phyloP scores from a whole-genome alignment of 1,140 invertebrate genomes.

The Agrypnia vestita region DNA sequence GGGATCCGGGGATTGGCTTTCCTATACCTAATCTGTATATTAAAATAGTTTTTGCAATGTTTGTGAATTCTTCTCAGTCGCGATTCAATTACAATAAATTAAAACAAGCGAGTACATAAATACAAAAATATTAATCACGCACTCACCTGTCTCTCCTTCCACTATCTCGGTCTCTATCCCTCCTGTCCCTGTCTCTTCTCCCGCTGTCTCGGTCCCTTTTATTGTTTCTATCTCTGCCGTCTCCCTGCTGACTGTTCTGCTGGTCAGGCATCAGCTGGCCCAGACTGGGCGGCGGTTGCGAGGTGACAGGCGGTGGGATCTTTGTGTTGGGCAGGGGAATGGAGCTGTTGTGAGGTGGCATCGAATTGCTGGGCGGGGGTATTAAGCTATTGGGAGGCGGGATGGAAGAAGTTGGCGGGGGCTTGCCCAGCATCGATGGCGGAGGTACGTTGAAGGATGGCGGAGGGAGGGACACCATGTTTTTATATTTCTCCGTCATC shows the following conservation, averaged over 20 bases:
- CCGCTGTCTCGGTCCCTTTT: conserved; percentile 45
- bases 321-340: conserved; percentile 13
- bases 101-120: not conserved
- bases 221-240: conserved; percentile 57
- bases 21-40: too few relatives aligned
- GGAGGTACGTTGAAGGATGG: conserved; percentile 67
- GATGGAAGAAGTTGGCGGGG: conserved; percentile 52
- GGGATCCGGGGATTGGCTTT: too few relatives aligned
- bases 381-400: conserved; percentile 61
- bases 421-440: conserved; percentile 46
- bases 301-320: conserved; percentile 22
- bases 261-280: not conserved
- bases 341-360: conserved; percentile 33
- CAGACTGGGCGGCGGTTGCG: conserved; percentile 30
- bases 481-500: conserved; percentile 65
- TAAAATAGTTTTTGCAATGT: not conserved
- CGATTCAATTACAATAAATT: too few relatives aligned
- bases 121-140: not conserved
- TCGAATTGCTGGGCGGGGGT: conserved; percentile 60
- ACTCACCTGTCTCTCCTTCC: conserved; percentile 39
- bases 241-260: conserved; percentile 51
- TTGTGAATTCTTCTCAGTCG: too few relatives aligned
- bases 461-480: conserved; percentile 68
- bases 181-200: conserved; percentile 53
- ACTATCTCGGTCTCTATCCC: conserved; percentile 44